These are phyloP conservation scores for Cryptotermes secundus DNA, from an alignment of 1,140 invertebrate genomes.

Conservation along the genomic window DNA sequence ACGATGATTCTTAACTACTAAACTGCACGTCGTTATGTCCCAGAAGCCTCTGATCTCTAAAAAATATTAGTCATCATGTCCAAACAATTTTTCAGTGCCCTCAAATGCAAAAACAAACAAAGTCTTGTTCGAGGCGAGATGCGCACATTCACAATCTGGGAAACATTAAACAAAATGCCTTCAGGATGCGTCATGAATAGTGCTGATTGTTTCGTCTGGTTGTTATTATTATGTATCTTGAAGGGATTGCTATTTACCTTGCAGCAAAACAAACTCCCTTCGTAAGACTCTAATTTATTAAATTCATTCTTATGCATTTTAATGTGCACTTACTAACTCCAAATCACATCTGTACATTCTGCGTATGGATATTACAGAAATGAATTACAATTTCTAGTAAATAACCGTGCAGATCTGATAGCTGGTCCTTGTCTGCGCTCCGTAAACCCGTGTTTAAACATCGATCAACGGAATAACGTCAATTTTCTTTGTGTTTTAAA, in stretches of 20 bases:
- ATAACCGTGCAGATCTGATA: neutral
- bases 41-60: no score
- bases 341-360: neutral
- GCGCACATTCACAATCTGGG: no score
- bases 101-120: no score
- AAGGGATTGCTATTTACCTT: neutral
- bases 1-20: no score
- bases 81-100: no score
- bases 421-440: neutral
- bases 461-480: constrained; percentile 9
- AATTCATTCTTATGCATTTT: neutral
- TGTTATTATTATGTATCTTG: neutral
- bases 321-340: neutral
- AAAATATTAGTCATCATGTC: no score
- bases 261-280: neutral
- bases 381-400: neutral
- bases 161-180: no score
- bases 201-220: neutral
- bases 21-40: no score
- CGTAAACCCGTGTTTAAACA: neutral
- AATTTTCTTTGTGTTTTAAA: constrained; percentile 8
- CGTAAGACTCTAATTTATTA: neutral
- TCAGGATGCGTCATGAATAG: neutral
- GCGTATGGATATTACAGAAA: constrained; percentile 1
- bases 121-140: no score